phyloP scores from a whole-genome alignment of 2,113 vertebrate genomes.

The Variabilichromis moorii region DNA sequence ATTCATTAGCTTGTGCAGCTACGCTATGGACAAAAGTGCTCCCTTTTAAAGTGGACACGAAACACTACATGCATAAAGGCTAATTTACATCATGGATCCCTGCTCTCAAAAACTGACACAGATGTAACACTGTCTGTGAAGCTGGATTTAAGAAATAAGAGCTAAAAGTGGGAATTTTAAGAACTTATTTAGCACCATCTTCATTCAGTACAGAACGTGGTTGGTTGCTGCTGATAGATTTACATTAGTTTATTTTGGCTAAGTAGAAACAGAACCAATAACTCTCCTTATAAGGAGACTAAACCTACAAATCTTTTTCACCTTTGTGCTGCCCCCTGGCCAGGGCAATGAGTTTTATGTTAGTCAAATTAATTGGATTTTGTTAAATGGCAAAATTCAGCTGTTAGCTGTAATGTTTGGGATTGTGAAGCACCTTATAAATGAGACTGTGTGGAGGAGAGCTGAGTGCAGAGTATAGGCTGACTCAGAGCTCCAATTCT shows the following conservation, averaged over 20 bases:
- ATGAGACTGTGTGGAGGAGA: background rate
- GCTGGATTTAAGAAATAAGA: background rate
- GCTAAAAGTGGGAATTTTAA: background rate
- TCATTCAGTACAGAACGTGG: background rate
- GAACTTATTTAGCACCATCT: background rate
- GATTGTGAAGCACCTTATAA: background rate
- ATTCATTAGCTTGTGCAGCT: background rate
- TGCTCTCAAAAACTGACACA: background rate
- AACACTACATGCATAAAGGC: background rate
- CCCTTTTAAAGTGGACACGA: fast-evolving
- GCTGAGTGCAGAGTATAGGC: background rate
- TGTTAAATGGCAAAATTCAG: background rate
- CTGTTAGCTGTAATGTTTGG: background rate
- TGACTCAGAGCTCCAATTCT: fast-evolving
- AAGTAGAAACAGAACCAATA: background rate
- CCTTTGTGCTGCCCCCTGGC: background rate
- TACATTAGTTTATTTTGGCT: background rate
- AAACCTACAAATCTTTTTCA: background rate
- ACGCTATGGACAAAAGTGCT: fast-evolving
- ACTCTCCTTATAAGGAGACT: background rate
- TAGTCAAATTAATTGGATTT: fast-evolving
- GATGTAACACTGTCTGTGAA: background rate
- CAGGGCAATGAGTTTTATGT: background rate
- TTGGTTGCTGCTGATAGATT: background rate
- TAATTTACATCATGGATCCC: background rate